Evolutionary conservation across 2,888 invertebrate genomes (phyloP).

Genomic region (Heliconius ismenius): DNA sequence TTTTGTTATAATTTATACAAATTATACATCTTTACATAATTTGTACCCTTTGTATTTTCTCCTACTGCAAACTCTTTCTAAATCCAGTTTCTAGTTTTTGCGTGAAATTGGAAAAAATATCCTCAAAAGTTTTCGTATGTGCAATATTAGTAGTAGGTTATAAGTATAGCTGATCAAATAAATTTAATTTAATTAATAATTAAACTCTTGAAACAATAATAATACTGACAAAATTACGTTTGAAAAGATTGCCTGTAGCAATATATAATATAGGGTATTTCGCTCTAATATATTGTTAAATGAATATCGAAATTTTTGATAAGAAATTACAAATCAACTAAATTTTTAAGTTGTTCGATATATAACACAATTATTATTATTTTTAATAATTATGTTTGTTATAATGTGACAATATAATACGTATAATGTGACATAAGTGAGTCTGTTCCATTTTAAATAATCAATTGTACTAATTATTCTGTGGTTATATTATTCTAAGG

Average conservation of each 20-base stretch:
- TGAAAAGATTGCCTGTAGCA: neutral
- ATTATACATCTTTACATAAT: too few relatives aligned
- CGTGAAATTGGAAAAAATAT: too few relatives aligned
- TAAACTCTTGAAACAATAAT: neutral
- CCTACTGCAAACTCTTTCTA: too few relatives aligned
- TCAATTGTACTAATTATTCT: slow-evolving; percentile 32
- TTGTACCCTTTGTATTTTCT: too few relatives aligned
- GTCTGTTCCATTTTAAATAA: slow-evolving; percentile 31
- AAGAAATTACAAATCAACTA: neutral
- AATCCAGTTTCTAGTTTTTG: too few relatives aligned
- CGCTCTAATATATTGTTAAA: neutral
- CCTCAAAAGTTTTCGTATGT: too few relatives aligned
- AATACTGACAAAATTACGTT: neutral
- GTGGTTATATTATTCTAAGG: slow-evolving; percentile 30
- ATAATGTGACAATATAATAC: too few relatives aligned
- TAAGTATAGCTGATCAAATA: neutral
- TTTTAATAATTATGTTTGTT: neutral
- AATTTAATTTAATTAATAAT: neutral
- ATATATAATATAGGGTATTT: neutral
- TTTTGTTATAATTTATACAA: too few relatives aligned
- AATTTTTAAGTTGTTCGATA: too few relatives aligned
- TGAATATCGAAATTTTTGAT: neutral
- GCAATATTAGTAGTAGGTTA: too few relatives aligned
- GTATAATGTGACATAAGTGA: slow-evolving; percentile 23
- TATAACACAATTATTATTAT: neutral